Conservation (phyloP, 2,113 vertebrate genomes). For the Trogon melanurus region DNA sequence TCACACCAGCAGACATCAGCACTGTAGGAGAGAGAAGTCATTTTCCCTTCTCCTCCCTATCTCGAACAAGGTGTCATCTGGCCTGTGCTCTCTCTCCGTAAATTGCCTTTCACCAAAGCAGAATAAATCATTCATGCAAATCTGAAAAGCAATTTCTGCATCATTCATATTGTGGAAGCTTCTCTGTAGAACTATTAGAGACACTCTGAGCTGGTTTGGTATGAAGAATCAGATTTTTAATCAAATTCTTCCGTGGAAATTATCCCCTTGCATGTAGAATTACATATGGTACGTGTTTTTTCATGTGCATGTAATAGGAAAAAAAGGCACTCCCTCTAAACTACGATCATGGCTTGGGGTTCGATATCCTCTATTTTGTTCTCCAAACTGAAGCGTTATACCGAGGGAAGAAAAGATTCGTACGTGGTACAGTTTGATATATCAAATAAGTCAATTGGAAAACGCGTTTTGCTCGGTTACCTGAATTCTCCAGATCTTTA, state of each 20-base stretch:
- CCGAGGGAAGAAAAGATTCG: not conserved
- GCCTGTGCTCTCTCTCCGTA: not conserved
- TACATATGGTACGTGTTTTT: not conserved
- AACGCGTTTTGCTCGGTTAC: slow-evolving; percentile 63
- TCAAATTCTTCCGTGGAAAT: not conserved
- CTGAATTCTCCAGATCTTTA: slow-evolving; percentile 97
- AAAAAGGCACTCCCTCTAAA: not conserved
- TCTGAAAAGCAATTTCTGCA: slow-evolving; percentile 47
- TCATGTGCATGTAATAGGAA: accelerated
- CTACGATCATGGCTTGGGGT: not conserved
- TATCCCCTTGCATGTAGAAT: not conserved
- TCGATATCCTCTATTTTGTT: not conserved
- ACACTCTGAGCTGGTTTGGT: not conserved
- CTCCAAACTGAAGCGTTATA: not conserved
- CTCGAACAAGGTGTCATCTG: slow-evolving; percentile 19
- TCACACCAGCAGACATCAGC: not conserved
- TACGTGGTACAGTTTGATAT: not conserved
- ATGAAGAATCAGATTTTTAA: slow-evolving; percentile 18
- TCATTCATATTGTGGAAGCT: slow-evolving; percentile 35
- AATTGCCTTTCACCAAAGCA: slow-evolving; percentile 41
- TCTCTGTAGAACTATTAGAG: not conserved
- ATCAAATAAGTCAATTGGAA: not conserved
- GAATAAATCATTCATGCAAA: slow-evolving; percentile 43
- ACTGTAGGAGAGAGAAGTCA: not conserved
- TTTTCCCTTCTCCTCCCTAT: not conserved